Conservation (phyloP, 2,888 invertebrate genomes). For the Zaprionus lineosus region DNA sequence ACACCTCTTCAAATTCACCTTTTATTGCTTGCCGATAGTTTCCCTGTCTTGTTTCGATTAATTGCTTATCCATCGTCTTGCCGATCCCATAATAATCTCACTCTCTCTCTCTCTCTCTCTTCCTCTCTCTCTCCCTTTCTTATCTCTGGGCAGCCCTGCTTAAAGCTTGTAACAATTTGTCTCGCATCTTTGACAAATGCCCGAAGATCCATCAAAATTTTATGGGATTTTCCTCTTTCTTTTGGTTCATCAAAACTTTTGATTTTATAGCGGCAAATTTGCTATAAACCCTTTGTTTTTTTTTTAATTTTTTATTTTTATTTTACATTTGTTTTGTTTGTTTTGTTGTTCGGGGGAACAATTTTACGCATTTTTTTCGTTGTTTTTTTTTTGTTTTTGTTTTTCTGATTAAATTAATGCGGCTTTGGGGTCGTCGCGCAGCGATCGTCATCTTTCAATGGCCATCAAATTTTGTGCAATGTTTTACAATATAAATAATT, state of each 20-base stretch:
- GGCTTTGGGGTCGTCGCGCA: slow-evolving; percentile 6
- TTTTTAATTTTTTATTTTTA: slow-evolving; percentile 3
- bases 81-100: too few relatives aligned
- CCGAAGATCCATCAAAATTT: slow-evolving; percentile 39
- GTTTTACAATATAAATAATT: slow-evolving; percentile 50
- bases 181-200: slow-evolving; percentile 46
- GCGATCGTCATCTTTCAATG: slow-evolving; percentile 15
- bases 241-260: slow-evolving; percentile 8
- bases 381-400: background rate
- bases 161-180: slow-evolving; percentile 37
- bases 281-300: slow-evolving; percentile 42
- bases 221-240: slow-evolving; percentile 40
- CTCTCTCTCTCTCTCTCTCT: too few relatives aligned
- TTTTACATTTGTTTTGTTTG: background rate
- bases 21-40: too few relatives aligned
- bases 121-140: too few relatives aligned
- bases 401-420: slow-evolving; percentile 38
- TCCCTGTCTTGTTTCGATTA: too few relatives aligned
- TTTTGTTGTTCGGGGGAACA: background rate
- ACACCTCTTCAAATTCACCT: too few relatives aligned
- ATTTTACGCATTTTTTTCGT: slow-evolving; percentile 42
- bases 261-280: slow-evolving; percentile 40
- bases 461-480: slow-evolving; percentile 50
- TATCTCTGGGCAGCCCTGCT: too few relatives aligned
- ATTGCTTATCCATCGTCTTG: too few relatives aligned